Evolutionary conservation across 2,113 vertebrate genomes (phyloP).

Genomic region (Sander vitreus): DNA sequence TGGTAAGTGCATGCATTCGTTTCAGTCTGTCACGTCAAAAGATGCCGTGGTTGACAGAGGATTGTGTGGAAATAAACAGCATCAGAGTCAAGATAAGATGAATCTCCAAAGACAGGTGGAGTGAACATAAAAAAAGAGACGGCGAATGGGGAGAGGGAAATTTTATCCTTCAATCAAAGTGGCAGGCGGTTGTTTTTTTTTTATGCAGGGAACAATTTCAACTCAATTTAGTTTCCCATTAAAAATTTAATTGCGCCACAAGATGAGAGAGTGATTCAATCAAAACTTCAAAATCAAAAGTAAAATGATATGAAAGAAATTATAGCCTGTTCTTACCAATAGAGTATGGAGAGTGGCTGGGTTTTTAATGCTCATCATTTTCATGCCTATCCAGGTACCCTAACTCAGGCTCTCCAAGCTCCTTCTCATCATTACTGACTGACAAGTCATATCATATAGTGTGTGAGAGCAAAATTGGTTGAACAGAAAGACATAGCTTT

Average conservation of each 20-base stretch:
- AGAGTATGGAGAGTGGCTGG: background rate
- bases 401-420: constrained; percentile 1
- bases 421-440: background rate
- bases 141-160: constrained; percentile 32
- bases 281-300: constrained; percentile 66
- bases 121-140: constrained; percentile 21
- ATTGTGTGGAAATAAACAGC: constrained; percentile 56
- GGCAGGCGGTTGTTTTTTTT: constrained; percentile 35
- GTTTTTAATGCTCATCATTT: constrained; percentile 30
- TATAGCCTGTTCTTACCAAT: constrained; percentile 30
- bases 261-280: constrained; percentile 66
- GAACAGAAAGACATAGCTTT: background rate
- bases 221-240: constrained; percentile 69
- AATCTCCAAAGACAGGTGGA: constrained; percentile 50
- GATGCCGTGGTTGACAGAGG: constrained; percentile 50
- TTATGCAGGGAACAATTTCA: constrained; percentile 58
- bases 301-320: constrained; percentile 56
- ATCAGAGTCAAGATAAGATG: constrained; percentile 37
- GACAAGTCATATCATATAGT: constrained; percentile 8
- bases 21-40: constrained; percentile 48
- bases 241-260: constrained; percentile 64
- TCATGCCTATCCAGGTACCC: background rate
- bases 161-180: constrained; percentile 60
- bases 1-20: constrained; percentile 47
- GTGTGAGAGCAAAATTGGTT: background rate